Conservation (phyloP, 2,797 vertebrate genomes). For the Manis pentadactyla region DNA sequence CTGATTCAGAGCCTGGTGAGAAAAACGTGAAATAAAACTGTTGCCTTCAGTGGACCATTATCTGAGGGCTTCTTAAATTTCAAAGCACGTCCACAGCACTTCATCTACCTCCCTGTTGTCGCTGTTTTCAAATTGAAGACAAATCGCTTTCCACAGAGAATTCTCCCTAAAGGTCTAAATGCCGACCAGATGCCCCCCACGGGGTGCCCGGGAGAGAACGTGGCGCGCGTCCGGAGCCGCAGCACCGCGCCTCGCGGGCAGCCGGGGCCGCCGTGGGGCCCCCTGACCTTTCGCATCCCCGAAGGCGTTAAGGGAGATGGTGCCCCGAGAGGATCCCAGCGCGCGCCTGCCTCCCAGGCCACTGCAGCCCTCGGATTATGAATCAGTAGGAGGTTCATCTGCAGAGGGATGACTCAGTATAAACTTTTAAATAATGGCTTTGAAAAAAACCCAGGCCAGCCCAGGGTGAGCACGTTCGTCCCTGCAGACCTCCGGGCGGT, state of each 20-base stretch:
- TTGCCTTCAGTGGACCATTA: slow-evolving; percentile 1
- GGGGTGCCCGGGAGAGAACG: neutral
- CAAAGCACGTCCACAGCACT: slow-evolving; percentile 74
- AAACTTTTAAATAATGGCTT: slow-evolving; percentile 86
- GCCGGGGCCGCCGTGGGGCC: too few relatives aligned
- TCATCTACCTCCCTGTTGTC: slow-evolving; percentile 59
- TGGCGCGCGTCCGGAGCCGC: slow-evolving; percentile 53
- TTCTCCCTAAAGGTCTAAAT: neutral
- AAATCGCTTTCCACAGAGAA: slow-evolving; percentile 24
- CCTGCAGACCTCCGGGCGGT: neutral
- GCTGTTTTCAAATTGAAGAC: slow-evolving; percentile 55
- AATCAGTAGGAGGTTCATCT: slow-evolving; percentile 85
- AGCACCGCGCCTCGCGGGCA: neutral
- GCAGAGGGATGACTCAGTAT: slow-evolving; percentile 88
- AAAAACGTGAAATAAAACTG: neutral
- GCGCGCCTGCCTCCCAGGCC: slow-evolving; percentile 81
- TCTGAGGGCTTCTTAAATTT: slow-evolving; percentile 69
- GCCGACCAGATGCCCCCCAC: neutral
- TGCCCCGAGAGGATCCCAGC: slow-evolving; percentile 65
- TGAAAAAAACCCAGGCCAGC: neutral
- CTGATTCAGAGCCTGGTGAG: neutral
- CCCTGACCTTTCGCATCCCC: slow-evolving; percentile 3
- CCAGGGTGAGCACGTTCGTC: slow-evolving; percentile 18
- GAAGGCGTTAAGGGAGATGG: slow-evolving; percentile 60
- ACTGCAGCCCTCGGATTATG: slow-evolving; percentile 83